Evolutionary conservation across 2,113 vertebrate species (phyloP), one percentile per base, ranked within the genome.

Genomic region (Mionectes macconnelli): DNA sequence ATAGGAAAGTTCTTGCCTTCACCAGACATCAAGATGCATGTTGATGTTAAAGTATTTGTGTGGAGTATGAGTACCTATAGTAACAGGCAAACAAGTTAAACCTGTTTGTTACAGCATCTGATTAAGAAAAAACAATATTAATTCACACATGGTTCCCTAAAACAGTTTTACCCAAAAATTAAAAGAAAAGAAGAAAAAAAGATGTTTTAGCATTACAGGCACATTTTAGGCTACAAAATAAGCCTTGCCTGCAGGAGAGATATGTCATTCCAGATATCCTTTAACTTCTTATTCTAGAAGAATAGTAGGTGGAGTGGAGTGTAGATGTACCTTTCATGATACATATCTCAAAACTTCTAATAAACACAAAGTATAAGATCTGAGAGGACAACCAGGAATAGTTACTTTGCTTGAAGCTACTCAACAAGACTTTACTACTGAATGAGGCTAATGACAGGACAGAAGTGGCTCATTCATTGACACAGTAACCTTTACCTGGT

Each of bases 21-120:
- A 87, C 10, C 33, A 57, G 17, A n/a, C 7, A 12, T 63, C 7
- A 25, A 63, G 87, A 45, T 1, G 30, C 10, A 55, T 47, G 7
- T 2, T 39, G 12, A 55, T 24, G 2, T 33, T 39, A 53, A 75
- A 37, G 17, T 17, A 67, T 59, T 8, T 30, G 0, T 14, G 6
- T 21, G 8, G 10, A 63, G 10, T 30, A n/a, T 12, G 74, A 68
- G 2, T 3, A 10, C 4, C 4, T 33, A 0, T 3, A 30, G 10
- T 11, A 63, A 35, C 1, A 64, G 10, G 1, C 9, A 21, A 77
- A 78, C 8, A 90, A 21, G 4, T 24, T 49, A 31, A 70, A 82
- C 1, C 10, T 72, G 5, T 12, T 83, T 73, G 9, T 28, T 70
- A 10, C 2, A 12, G 7, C 4, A 47, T 8, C 7, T 67, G 70